These are phyloP conservation scores for Kryphioiulus occultus DNA, from an alignment of 2,888 invertebrate species.

Conservation along the genomic window DNA sequence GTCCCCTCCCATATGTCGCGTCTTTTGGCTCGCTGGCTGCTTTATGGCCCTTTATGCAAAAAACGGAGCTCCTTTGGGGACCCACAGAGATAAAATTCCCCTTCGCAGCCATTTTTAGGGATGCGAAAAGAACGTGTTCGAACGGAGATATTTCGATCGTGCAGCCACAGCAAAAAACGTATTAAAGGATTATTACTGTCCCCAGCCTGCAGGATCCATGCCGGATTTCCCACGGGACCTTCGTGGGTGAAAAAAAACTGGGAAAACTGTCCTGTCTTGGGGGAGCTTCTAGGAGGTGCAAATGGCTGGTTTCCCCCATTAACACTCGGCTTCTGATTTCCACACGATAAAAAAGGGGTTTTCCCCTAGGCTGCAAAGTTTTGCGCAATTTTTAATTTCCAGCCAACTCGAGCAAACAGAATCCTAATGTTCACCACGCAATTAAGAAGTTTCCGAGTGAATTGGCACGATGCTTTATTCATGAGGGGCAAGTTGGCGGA, in stretches of 20 bases:
- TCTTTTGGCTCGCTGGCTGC: background rate
- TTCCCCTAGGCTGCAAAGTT: background rate
- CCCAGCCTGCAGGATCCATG: background rate
- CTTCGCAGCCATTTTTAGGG: background rate
- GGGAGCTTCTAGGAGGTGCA: background rate
- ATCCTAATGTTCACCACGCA: background rate
- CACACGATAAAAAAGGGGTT: background rate
- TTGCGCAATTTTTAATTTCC: constrained; percentile 11
- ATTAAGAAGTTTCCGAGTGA: constrained; percentile 20
- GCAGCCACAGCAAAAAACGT: background rate
- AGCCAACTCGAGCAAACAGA: background rate
- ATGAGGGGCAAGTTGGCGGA: constrained; percentile 2
- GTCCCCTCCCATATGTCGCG: background rate
- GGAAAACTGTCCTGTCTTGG: background rate
- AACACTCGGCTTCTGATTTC: background rate
- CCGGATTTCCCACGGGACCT: background rate
- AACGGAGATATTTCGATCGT: background rate
- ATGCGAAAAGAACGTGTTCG: background rate
- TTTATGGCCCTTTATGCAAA: background rate
- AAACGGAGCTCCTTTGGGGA: background rate
- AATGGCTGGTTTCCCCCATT: background rate
- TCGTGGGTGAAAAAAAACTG: background rate
- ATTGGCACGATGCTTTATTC: background rate
- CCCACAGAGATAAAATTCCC: constrained; percentile 2
- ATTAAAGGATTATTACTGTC: constrained; percentile 9